Percentiles rank a stretch among this genome's conserved stretches.
Evolutionary conservation across 2,888 invertebrate genomes (phyloP).

Genomic region (Drosophila silvestris): DNA sequence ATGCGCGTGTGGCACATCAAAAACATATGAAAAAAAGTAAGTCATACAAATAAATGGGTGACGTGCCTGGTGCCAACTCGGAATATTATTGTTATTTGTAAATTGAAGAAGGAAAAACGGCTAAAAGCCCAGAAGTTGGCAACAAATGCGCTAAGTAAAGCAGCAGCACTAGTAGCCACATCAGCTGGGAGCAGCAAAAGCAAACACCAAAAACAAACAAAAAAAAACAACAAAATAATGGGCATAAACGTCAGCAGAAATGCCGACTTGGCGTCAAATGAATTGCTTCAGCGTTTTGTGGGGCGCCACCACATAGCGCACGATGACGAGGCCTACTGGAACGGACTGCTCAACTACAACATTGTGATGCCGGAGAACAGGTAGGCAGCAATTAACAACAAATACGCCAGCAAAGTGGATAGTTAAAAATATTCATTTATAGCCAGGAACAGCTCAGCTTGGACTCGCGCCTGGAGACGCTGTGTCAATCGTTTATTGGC

Average conservation of each 20-base stretch:
- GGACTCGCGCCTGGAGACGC: conserved; percentile 91
- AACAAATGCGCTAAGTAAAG: conserved; percentile 49
- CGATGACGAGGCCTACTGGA: conserved; percentile 98
- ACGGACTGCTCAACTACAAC: conserved; percentile 95
- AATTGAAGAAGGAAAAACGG: conserved; percentile 31
- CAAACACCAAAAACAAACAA: conserved; percentile 10
- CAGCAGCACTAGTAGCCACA: conserved; percentile 25
- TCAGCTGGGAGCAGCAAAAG: conserved; percentile 16
- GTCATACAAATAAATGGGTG: conserved; percentile 59
- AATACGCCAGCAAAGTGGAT: conserved; percentile 23
- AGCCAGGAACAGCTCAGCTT: conserved; percentile 93
- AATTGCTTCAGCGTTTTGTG: conserved; percentile 91
- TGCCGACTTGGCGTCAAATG: conserved; percentile 92
- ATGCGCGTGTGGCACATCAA: conserved; percentile 24
- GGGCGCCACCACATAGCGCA: conserved; percentile 89
- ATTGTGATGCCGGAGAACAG: conserved; percentile 92
- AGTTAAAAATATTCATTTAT: conserved; percentile 68
- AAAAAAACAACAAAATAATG: conserved; percentile 86
- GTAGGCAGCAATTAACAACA: conserved; percentile 83
- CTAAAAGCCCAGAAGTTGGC: conserved; percentile 20
- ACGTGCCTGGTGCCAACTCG: conserved; percentile 64
- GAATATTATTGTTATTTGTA: conserved; percentile 54
- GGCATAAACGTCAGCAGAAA: conserved; percentile 93
- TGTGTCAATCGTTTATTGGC: conserved; percentile 91
- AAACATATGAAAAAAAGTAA: conserved; percentile 58